Percentiles rank a stretch among this genome's conserved stretches.
These are phyloP conservation scores for Actinopyga echinites DNA, from an alignment of 53 echinoderm and acorn worm genomes.

Conservation along the genomic window DNA sequence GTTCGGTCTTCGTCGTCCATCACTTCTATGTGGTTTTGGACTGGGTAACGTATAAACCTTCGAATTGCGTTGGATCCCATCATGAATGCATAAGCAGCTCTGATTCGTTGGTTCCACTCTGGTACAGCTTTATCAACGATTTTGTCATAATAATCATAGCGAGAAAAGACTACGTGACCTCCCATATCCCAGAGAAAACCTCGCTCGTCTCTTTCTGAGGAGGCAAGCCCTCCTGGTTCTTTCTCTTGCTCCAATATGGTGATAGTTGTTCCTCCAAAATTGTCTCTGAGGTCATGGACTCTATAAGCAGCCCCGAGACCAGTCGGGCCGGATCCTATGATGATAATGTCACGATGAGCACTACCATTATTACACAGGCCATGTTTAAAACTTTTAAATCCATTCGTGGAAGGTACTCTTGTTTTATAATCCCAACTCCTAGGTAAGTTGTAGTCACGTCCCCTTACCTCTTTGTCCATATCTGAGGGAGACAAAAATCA, in stretches of 20 bases:
- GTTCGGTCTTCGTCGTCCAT: slow-evolving; percentile 47
- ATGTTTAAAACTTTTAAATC: no score
- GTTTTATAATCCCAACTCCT: no score
- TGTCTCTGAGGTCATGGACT: slow-evolving; percentile 11
- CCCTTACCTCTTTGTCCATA: no score
- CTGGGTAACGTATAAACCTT: slow-evolving; percentile 53
- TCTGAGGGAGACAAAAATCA: no score
- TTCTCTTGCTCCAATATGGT: slow-evolving; percentile 47
- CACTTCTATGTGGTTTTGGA: slow-evolving; percentile 52
- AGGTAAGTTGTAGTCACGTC: no score
- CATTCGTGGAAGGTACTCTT: no score
- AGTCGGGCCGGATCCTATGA: slow-evolving; percentile 55
- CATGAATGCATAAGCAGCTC: slow-evolving; percentile 62
- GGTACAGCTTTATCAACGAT: slow-evolving; percentile 41
- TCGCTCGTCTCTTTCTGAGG: slow-evolving; percentile 42
- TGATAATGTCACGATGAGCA: slow-evolving; percentile 2
- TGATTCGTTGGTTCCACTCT: slow-evolving; percentile 53
- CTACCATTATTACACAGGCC: neutral
- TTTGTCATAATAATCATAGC: slow-evolving; percentile 49
- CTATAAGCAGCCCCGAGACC: slow-evolving; percentile 44
- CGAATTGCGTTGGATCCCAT: slow-evolving; percentile 45
- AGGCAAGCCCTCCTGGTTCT: slow-evolving; percentile 41
- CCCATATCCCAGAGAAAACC: slow-evolving; percentile 67
- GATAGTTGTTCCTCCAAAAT: neutral
- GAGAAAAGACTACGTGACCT: slow-evolving; percentile 58